Percentiles rank a stretch among this genome's conserved stretches.
Conservation (phyloP, 1,140 invertebrate genomes). For the Drosophila asahinai region DNA sequence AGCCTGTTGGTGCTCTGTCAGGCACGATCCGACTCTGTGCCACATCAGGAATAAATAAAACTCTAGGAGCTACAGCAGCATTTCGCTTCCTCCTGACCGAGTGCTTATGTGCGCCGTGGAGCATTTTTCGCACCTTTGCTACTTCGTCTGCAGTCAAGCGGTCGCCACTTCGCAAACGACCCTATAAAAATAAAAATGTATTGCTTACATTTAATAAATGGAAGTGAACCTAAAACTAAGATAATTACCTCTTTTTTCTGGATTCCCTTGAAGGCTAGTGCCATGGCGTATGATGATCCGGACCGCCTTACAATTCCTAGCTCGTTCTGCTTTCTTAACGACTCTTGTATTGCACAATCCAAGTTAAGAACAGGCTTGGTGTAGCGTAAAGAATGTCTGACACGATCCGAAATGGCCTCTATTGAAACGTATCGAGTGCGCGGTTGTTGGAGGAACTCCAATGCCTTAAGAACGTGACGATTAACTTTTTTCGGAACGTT, state of each 20-base stretch:
- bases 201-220: not conserved
- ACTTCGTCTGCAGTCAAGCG: not conserved
- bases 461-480: slow-evolving; percentile 45
- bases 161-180: not conserved
- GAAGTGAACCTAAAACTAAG: not conserved
- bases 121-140: not conserved
- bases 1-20: too few species aligned
- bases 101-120: not conserved
- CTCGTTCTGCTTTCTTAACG: not conserved
- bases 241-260: not conserved
- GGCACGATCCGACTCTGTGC: too few species aligned
- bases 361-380: not conserved
- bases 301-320: not conserved
- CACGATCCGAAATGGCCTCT: not conserved
- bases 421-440: not conserved
- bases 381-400: slow-evolving; percentile 24
- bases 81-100: not conserved
- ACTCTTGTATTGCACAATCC: not conserved
- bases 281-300: not conserved
- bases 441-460: slow-evolving; percentile 18
- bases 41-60: not conserved
- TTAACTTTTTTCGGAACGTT: slow-evolving; percentile 41
- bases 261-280: not conserved
- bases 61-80: not conserved
- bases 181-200: not conserved